These are phyloP conservation scores for Mesochorus sp. DNA, from an alignment of 2,888 invertebrate genomes.

Conservation along the genomic window DNA sequence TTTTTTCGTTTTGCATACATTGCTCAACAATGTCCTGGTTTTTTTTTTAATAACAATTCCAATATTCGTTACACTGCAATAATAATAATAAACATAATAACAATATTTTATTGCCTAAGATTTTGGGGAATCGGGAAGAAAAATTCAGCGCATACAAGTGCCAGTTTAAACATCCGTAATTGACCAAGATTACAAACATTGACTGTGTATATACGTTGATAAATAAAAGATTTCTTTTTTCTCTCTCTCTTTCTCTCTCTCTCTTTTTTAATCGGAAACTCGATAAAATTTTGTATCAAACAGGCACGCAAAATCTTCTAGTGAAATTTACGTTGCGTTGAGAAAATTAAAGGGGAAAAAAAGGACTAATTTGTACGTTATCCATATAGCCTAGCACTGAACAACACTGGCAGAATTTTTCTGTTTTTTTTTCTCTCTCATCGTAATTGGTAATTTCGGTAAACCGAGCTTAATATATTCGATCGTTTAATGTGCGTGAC, in stretches of 20 bases:
- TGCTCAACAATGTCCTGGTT: constrained; percentile 75
- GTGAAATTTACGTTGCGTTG: neutral
- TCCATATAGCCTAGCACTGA: constrained; percentile 17
- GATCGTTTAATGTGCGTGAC: constrained; percentile 17
- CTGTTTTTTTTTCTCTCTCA: neutral
- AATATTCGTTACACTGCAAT: constrained; percentile 72
- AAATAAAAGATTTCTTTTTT: neutral
- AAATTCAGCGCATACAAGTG: constrained; percentile 52
- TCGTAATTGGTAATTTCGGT: neutral
- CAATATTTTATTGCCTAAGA: constrained; percentile 72
- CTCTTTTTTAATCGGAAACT: neutral
- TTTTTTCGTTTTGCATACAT: constrained; percentile 63
- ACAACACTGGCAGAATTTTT: constrained; percentile 30
- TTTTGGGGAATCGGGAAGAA: constrained; percentile 45
- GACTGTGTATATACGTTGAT: constrained; percentile 21
- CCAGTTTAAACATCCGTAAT: constrained; percentile 46
- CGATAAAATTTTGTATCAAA: neutral
- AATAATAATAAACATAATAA: constrained; percentile 72
- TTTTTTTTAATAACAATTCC: constrained; percentile 74
- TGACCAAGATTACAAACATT: constrained; percentile 51
- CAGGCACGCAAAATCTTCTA: neutral
- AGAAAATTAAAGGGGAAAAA: constrained; percentile 22
- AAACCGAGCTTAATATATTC: constrained; percentile 13
- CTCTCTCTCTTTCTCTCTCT: constrained; percentile 17
- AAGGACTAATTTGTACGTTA: constrained; percentile 54